Conservation (phyloP, 1,140 invertebrate genomes). For the Bradysia coprophila region DNA sequence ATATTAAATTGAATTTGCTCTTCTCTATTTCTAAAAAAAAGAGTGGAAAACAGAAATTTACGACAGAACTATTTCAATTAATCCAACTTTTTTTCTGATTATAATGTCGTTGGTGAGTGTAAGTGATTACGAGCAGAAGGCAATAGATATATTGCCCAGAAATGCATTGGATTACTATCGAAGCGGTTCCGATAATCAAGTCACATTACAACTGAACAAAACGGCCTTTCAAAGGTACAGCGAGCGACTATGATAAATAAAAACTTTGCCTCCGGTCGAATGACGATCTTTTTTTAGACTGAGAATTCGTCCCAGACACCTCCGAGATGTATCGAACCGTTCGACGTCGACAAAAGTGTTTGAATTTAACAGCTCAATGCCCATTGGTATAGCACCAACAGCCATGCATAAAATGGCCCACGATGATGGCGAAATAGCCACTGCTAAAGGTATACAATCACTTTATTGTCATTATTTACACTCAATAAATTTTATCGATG, state of each 20-base stretch:
- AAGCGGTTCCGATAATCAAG: constrained; percentile 71
- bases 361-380: constrained; percentile 50
- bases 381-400: constrained; percentile 75
- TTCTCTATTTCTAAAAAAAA: too few species aligned
- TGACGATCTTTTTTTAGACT: constrained; percentile 29
- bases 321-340: constrained; percentile 53
- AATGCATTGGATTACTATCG: constrained; percentile 65
- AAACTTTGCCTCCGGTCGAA: background rate
- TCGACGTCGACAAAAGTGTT: constrained; percentile 43
- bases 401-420: constrained; percentile 90
- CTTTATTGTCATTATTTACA: background rate
- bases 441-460: constrained; percentile 44
- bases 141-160: constrained; percentile 41
- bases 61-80: too few species aligned
- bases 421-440: constrained; percentile 74
- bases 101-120: constrained; percentile 42
- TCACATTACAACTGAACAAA: constrained; percentile 55
- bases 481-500: background rate
- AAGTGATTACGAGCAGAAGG: constrained; percentile 62
- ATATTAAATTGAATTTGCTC: too few species aligned
- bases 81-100: too few species aligned
- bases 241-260: background rate
- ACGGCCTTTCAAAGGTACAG: constrained; percentile 58
- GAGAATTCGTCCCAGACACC: constrained; percentile 57
- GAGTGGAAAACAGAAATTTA: too few species aligned